Conservation (phyloP, 2,113 vertebrate species). For the Brienomyrus longianalis region DNA sequence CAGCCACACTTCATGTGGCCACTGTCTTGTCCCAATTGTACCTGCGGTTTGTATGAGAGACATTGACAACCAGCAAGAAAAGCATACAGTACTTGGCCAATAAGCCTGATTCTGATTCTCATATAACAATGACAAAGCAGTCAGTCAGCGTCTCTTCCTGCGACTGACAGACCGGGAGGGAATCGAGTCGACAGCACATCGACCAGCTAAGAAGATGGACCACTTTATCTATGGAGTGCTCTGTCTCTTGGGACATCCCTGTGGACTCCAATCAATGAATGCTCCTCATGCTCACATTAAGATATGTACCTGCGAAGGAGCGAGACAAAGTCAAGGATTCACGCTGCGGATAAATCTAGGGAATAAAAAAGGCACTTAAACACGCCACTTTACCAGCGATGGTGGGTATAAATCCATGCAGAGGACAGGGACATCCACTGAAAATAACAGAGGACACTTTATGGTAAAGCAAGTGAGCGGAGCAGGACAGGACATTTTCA, state of each 20-base stretch:
- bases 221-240: neutral
- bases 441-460: neutral
- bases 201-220: neutral
- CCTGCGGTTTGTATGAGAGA: neutral
- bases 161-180: neutral
- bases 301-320: neutral
- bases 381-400: neutral
- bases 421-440: neutral
- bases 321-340: neutral
- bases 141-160: neutral
- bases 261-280: neutral
- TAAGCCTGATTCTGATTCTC: neutral
- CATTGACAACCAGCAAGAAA: neutral
- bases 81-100: neutral
- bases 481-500: neutral
- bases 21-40: neutral
- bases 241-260: neutral
- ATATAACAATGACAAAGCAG: neutral
- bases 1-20: neutral
- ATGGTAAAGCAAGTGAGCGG: neutral
- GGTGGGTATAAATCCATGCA: neutral
- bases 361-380: slow-evolving; percentile 2
- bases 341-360: neutral
- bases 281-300: neutral
- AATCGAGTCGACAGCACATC: neutral